phyloP scores from a whole-genome alignment of 2,888 invertebrate species.

The Acanthoscelides obtectus region DNA sequence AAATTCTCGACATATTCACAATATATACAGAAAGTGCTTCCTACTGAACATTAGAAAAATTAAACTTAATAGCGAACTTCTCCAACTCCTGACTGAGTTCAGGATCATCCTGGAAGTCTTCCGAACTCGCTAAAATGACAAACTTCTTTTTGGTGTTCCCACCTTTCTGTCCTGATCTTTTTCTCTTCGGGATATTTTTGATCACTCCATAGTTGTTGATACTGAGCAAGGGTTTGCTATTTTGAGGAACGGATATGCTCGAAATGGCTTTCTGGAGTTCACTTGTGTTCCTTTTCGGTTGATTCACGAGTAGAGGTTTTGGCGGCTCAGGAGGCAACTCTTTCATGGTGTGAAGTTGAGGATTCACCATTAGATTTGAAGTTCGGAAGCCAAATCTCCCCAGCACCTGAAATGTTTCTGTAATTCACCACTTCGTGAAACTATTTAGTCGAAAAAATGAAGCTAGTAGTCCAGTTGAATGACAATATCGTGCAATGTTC shows the following conservation, averaged over 20 bases:
- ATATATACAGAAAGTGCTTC: neutral
- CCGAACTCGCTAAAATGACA: slow-evolving; percentile 7
- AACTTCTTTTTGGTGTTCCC: slow-evolving; percentile 28
- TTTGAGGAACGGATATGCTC: slow-evolving; percentile 17
- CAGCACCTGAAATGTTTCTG: slow-evolving; percentile 36
- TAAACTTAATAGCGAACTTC: slow-evolving; percentile 36
- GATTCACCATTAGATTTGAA: slow-evolving; percentile 46
- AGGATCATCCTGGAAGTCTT: slow-evolving; percentile 45
- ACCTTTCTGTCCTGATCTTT: slow-evolving; percentile 33
- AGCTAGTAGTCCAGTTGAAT: too few species aligned
- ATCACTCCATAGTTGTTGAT: slow-evolving; percentile 17
- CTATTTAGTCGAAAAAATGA: too few species aligned
- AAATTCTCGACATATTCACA: too few species aligned
- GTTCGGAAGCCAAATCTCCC: slow-evolving; percentile 44
- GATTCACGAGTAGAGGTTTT: slow-evolving; percentile 2
- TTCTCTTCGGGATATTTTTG: slow-evolving; percentile 18
- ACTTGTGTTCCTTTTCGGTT: slow-evolving; percentile 18
- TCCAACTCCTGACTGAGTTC: slow-evolving; percentile 43
- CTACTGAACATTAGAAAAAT: slow-evolving; percentile 5
- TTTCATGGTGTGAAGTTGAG: slow-evolving; percentile 42
- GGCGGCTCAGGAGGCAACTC: slow-evolving; percentile 28
- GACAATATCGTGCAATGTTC: too few species aligned
- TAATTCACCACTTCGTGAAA: neutral
- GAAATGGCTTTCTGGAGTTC: slow-evolving; percentile 34
- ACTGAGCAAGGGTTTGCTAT: slow-evolving; percentile 4